phyloP scores from a whole-genome alignment of 2,113 vertebrate genomes.

The Gavialis gangeticus region DNA sequence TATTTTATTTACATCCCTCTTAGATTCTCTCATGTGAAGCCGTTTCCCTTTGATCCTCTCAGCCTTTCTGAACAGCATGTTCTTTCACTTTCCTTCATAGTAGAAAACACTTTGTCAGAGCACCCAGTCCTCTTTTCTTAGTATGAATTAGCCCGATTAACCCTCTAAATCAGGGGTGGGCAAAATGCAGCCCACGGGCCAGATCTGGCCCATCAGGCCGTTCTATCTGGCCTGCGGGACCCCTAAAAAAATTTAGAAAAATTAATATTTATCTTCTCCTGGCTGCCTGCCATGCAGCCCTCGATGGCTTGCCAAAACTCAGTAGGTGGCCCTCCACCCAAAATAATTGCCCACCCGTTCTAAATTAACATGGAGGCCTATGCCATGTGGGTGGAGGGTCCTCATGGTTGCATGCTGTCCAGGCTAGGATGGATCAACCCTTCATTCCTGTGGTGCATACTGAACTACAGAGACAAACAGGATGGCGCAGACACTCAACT shows the following conservation, averaged over 20 bases:
- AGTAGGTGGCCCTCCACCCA: no score
- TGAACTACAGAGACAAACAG: not conserved
- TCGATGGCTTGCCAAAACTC: no score
- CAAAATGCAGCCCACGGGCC: not conserved
- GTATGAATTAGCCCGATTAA: slow-evolving; percentile 34
- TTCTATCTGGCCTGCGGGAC: no score
- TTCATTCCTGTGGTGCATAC: not conserved
- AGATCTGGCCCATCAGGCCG: slow-evolving; percentile 6
- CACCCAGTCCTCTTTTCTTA: not conserved
- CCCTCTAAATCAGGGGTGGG: slow-evolving; percentile 52
- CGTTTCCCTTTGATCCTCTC: slow-evolving; percentile 32
- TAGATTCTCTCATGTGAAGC: not conserved
- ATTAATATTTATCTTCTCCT: no score
- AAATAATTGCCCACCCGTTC: no score
- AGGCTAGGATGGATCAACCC: not conserved
- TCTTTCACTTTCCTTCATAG: slow-evolving; percentile 25
- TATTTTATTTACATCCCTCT: not conserved
- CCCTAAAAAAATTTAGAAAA: no score
- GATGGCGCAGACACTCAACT: not conserved
- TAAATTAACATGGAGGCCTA: no score
- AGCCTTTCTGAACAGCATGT: slow-evolving; percentile 40
- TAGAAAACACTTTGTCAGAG: slow-evolving; percentile 18
- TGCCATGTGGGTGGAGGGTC: no score
- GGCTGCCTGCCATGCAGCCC: no score
- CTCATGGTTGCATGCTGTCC: not conserved